Percentiles rank a stretch among this genome's conserved stretches.
phyloP scores from a whole-genome alignment of 2,797 vertebrate genomes.

The Pteropus rufus region DNA sequence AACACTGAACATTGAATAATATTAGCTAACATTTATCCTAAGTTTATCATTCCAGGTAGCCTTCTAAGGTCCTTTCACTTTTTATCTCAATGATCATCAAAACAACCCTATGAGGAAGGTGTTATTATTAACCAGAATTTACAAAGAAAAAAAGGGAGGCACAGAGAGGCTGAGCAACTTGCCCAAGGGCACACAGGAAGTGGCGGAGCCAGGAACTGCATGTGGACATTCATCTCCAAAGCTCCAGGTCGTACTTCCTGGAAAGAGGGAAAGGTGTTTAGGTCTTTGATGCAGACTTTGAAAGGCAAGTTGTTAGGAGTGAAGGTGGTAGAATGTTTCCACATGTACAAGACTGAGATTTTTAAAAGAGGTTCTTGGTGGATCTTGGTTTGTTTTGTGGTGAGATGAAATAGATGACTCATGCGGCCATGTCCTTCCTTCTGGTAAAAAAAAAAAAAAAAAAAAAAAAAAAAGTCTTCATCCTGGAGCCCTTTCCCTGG shows the following conservation, averaged over 20 bases:
- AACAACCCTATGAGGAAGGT: not conserved
- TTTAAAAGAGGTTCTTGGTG: not conserved
- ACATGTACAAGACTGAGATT: not conserved
- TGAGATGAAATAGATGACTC: not conserved
- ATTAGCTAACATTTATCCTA: not conserved
- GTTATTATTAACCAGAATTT: not conserved
- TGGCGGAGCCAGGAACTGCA: not conserved
- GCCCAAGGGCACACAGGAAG: not conserved
- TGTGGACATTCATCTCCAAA: not conserved
- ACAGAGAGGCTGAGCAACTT: not conserved
- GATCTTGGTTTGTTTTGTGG: not conserved
- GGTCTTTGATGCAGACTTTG: not conserved
- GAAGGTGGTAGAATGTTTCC: not conserved
- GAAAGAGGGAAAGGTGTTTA: not conserved
- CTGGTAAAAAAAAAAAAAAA: not conserved
- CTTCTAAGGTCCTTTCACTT: not conserved
- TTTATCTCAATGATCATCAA: not conserved
- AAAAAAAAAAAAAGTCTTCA: not conserved
- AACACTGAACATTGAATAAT: not conserved
- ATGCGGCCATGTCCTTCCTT: not conserved
- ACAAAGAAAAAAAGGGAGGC: not conserved
- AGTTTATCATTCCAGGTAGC: not conserved
- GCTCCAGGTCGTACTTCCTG: not conserved
- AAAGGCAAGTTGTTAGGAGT: not conserved
- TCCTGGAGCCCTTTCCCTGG: not conserved